Base-by-base conservation (phyloP, 2,113 vertebrate species). In the Tyto alba region DNA sequence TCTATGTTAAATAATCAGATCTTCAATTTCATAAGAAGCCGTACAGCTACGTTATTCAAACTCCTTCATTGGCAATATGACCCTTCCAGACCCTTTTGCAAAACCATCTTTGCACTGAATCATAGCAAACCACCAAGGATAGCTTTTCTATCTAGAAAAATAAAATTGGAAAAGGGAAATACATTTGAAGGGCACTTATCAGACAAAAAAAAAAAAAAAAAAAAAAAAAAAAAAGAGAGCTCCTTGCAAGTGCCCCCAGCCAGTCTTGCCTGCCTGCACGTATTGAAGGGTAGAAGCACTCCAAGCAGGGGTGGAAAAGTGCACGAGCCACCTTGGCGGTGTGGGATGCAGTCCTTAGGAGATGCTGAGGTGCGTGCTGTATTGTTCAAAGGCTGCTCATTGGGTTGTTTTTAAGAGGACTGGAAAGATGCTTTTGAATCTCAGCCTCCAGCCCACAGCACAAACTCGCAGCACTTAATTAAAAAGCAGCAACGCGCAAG, bases 1-100 rank as follows among this genome's bases (percentile, higher is more conserved):
- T 29, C 55, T 92, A 63, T n/a, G 66, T 89, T 94, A 96, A 95
- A 86, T 50, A 82, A 94, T 84, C 55, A 72, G 78, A n/a, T 79
- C 91, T 94, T 91, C 72, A 50, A 32, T 91, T 94, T 96, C 95
- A 72, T 27, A 63, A 85, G 88, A 20, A 94, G 45, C 66, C 2
- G 9, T 34, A 71, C 16, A 90, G 86, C 47, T 19, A 32, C 1
- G 25, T 84, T 89, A 86, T 27, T 67, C 56, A 84, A 41, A 76
- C 59, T 36, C 56, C 34, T 34, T 47, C 11, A 13, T 19, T 2
- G 14, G 60, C 82, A 93, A 50, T 2, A 55, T 1, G 38, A 92
- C 89, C 87, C 53, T 89, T 66, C 67, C 74, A 38, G 30, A 80
- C 56, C 73, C 67, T 57, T 41, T 59, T 57, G 64, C 41, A 18